These are phyloP conservation scores for Sylvicola fuscatus DNA, from an alignment of 2,888 invertebrate species.

Conservation along the genomic window DNA sequence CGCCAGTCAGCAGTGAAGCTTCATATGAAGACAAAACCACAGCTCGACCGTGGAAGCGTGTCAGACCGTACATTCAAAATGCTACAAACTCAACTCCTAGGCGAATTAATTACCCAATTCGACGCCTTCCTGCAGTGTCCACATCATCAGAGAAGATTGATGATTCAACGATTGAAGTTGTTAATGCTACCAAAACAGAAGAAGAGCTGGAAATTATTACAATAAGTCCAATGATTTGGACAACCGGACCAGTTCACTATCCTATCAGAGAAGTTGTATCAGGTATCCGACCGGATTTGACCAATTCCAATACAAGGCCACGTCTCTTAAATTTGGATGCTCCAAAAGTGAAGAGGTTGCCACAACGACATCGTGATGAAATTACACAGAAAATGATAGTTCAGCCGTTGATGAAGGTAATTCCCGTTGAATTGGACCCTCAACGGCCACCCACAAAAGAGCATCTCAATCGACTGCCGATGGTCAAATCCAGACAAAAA, in stretches of 20 bases:
- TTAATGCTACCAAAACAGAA: neutral
- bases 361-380: neutral
- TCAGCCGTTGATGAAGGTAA: no score
- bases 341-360: no score
- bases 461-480: slow-evolving; percentile 1
- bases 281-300: slow-evolving; percentile 6
- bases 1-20: neutral
- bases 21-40: neutral
- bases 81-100: no score
- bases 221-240: no score
- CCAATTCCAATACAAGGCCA: slow-evolving; percentile 11
- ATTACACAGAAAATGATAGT: slow-evolving; percentile 1
- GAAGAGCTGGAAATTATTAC: no score
- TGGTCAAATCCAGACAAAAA: neutral
- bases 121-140: no score
- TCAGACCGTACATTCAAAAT: no score
- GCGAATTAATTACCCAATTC: no score
- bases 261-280: slow-evolving; percentile 6
- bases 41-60: no score
- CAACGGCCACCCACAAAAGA: no score
- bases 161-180: neutral
- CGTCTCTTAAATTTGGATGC: neutral
- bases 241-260: neutral
- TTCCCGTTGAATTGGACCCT: no score
- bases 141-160: no score